Evolutionary conservation across 2,113 vertebrate genomes (phyloP), one percentile per base, ranked within the genome.

Genomic region (Lepisosteus oculatus): DNA sequence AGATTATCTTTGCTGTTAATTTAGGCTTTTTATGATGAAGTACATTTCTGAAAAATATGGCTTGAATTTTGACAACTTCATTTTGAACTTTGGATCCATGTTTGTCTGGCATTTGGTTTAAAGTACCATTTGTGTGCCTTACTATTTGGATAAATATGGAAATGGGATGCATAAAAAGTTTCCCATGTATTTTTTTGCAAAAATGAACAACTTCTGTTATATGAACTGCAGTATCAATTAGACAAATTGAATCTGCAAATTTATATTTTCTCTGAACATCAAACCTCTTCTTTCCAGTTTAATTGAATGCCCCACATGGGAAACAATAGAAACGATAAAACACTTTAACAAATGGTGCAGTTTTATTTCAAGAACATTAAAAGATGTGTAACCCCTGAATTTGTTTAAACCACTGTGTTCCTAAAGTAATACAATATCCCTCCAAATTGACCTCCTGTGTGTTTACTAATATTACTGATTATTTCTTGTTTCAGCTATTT

Each of bases 401-500:
- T 51, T 51, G 6, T 6, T 13, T 59, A 59, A 29, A 59, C 43
- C 55, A 76, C 51, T 67, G 13, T 72, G 61, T 69, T 72, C 72
- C 68, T 43, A 75, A 74, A 65, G 17, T 68, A 61, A 45, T 70
- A 43, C 41, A 55, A 61, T 57, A 59, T 84, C 85, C 72, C 78
- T 83, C 76, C 72, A 70, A 78, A 88, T 79, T 74, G 77, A 75
- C 80, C 77, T 85, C 75, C 65, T 74, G 84, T 89, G 82, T 85
- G 83, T 89, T 89, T 88, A 92, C 94, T 97, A 96, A 97, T 89
- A 85, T 88, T 84, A 84, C 88, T 92, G 91, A 93, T 89, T 94
- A 88, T 98, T 93, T 96, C 94, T 97, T 92, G 88, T 95, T 96
- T 88, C 96, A 99, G 97, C 93, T 99, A 99, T 95, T 94, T 99